Evolutionary conservation across 1,140 invertebrate species (phyloP).

Genomic region (Aphaenogaster rudis): DNA sequence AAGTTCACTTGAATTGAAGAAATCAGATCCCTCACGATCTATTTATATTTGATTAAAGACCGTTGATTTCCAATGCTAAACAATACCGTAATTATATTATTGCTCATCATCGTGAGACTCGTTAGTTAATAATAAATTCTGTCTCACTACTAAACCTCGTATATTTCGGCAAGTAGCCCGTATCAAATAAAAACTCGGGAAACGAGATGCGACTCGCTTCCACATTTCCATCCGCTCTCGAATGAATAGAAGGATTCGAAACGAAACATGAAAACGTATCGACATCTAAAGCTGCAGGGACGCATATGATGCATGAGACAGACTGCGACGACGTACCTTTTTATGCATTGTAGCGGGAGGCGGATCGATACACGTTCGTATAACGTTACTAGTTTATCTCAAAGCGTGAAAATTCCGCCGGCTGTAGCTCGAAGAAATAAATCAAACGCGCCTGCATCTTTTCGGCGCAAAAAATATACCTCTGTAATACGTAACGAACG

Average conservation of each 20-base stretch:
- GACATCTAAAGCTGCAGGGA: slow-evolving; percentile 64
- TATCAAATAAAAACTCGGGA: slow-evolving; percentile 44
- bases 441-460: slow-evolving; percentile 54
- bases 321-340: slow-evolving; percentile 63
- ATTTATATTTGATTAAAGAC: neutral
- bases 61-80: slow-evolving; percentile 8
- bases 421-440: slow-evolving; percentile 25
- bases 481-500: slow-evolving; percentile 31
- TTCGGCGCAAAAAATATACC: neutral
- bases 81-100: slow-evolving; percentile 17
- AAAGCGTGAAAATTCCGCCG: slow-evolving; percentile 52
- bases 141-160: neutral
- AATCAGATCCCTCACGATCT: neutral
- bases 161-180: slow-evolving; percentile 19
- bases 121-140: slow-evolving; percentile 1
- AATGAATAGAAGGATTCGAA: slow-evolving; percentile 63
- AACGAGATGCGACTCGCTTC: slow-evolving; percentile 45
- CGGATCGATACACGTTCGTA: slow-evolving; percentile 58
- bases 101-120: neutral
- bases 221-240: slow-evolving; percentile 55
- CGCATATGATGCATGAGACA: slow-evolving; percentile 64
- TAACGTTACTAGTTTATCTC: slow-evolving; percentile 57
- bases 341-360: slow-evolving; percentile 63
- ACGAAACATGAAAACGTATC: slow-evolving; percentile 66
- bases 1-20: neutral